Conservation (phyloP, 1,140 invertebrate genomes). For the Dinoponera quadriceps region DNA sequence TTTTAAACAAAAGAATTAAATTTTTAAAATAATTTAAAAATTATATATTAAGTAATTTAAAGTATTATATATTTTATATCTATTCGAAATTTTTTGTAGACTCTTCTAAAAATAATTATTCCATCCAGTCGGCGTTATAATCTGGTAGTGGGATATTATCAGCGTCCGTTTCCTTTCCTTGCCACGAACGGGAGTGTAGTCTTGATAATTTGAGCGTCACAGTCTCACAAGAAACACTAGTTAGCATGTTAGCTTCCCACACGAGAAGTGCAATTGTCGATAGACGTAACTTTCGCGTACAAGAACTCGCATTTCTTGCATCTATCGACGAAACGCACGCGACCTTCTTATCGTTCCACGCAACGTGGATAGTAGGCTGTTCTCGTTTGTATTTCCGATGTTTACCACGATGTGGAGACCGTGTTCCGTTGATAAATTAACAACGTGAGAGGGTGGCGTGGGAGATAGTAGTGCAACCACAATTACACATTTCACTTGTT, state of each 20-base stretch:
- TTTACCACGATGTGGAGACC: not conserved
- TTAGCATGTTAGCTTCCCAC: not conserved
- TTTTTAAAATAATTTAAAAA: not conserved
- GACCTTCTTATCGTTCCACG: not conserved
- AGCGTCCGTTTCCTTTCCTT: slow-evolving; percentile 46
- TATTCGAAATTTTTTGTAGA: not conserved
- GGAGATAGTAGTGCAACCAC: not conserved
- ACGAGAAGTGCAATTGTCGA: too few relatives aligned
- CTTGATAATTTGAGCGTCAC: slow-evolving; percentile 1
- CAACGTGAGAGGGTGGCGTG: not conserved
- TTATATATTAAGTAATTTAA: not conserved
- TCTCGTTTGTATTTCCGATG: not conserved
- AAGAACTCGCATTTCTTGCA: not conserved
- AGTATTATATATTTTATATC: too few relatives aligned
- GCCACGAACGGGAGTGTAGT: not conserved
- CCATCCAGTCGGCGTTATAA: not conserved
- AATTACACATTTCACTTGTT: not conserved
- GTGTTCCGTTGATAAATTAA: slow-evolving; percentile 3
- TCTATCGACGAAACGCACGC: not conserved
- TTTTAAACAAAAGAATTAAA: not conserved
- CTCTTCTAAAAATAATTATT: not conserved
- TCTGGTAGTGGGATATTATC: slow-evolving; percentile 17
- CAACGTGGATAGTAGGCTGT: not conserved
- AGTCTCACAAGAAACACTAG: not conserved
- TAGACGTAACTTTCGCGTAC: too few relatives aligned